Conservation (phyloP, 2,797 vertebrate species). For the Hydrocynus forskahlii region DNA sequence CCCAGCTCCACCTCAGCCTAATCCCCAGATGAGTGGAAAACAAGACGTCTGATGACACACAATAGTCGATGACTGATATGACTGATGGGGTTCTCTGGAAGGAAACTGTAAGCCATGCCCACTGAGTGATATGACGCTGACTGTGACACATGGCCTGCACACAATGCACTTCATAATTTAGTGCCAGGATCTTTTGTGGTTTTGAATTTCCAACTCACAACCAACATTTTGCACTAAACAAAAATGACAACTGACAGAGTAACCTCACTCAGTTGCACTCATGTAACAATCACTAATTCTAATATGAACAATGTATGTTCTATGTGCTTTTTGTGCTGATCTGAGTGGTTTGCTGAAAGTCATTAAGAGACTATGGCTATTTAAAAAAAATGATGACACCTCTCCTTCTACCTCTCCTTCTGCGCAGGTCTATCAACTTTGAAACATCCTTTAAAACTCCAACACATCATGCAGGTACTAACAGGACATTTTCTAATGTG, state of each 20-base stretch:
- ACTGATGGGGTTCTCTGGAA: constrained; percentile 2
- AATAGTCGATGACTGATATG: neutral
- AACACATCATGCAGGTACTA: too few relatives aligned
- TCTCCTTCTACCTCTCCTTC: too few relatives aligned
- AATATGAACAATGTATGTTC: neutral
- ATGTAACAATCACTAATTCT: neutral
- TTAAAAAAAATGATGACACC: too few relatives aligned
- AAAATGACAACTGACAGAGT: neutral
- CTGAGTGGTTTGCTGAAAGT: too few relatives aligned
- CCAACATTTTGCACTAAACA: neutral
- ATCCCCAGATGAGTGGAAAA: constrained; percentile 21
- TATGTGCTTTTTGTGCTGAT: neutral
- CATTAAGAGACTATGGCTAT: too few relatives aligned
- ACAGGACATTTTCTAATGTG: too few relatives aligned
- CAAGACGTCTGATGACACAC: constrained; percentile 7
- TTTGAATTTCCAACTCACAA: too few relatives aligned
- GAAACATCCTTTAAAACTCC: too few relatives aligned
- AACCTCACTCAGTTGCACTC: neutral
- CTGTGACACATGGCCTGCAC: constrained; percentile 26
- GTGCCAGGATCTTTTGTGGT: neutral
- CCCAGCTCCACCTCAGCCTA: neutral
- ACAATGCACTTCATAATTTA: neutral
- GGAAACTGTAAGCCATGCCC: constrained; percentile 12
- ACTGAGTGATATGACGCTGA: constrained; percentile 15
- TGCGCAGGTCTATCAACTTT: too few relatives aligned